A percentile compares a stretch with the other conserved stretches of the same genome.
phyloP scores from a whole-genome alignment of 2,888 invertebrate genomes.

The Salticus scenicus region DNA sequence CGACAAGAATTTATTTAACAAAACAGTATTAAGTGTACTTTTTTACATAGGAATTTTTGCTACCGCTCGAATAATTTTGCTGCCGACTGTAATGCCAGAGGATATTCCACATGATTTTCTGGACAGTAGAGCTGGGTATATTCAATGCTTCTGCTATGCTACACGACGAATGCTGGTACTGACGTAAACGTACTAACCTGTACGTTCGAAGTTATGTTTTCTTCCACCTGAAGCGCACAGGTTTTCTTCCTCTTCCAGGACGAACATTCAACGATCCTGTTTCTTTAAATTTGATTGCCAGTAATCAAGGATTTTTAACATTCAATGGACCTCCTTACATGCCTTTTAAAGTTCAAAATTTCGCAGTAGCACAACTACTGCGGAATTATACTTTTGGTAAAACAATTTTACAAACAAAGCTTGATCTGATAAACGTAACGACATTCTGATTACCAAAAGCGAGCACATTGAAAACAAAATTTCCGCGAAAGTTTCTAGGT shows the following conservation, averaged over 20 bases:
- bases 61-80: too few relatives aligned
- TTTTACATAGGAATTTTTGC: too few relatives aligned
- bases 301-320: background rate
- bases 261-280: background rate
- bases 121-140: background rate
- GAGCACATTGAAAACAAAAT: too few relatives aligned
- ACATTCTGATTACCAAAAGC: too few relatives aligned
- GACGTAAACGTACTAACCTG: too few relatives aligned
- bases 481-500: too few relatives aligned
- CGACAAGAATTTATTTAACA: too few relatives aligned
- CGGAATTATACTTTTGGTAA: too few relatives aligned
- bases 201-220: background rate
- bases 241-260: conserved; percentile 6
- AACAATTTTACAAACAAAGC: too few relatives aligned
- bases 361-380: too few relatives aligned
- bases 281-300: background rate
- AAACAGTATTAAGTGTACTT: too few relatives aligned
- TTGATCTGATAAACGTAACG: too few relatives aligned
- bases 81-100: background rate
- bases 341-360: background rate
- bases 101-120: background rate
- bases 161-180: background rate
- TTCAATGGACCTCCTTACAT: background rate
- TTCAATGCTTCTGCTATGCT: background rate
- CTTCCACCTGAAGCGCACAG: background rate